Conservation (phyloP, 2,113 vertebrate species). For the Lasiurus borealis region DNA sequence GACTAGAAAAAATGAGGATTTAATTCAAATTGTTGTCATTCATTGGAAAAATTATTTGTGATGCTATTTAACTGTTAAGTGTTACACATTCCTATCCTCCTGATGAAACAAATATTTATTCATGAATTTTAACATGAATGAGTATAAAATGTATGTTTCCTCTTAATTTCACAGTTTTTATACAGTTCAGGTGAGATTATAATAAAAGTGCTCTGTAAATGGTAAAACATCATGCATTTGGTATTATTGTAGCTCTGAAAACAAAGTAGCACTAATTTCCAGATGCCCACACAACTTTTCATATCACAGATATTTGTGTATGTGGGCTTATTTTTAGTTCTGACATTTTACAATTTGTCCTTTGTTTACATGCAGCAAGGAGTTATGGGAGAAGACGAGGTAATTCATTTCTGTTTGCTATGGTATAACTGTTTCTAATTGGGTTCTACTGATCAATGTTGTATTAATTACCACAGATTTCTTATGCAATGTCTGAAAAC, state of each 20-base stretch:
- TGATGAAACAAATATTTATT: conserved; percentile 41
- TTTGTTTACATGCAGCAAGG: conserved; percentile 99
- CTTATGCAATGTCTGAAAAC: conserved; percentile 76
- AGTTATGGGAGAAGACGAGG: conserved; percentile 99
- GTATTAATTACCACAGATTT: conserved; percentile 81
- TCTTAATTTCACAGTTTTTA: conserved; percentile 8
- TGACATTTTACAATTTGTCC: conserved; percentile 91
- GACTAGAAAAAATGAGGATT: conserved; percentile 50
- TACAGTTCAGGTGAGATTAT: background rate
- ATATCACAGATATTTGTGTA: conserved; percentile 79
- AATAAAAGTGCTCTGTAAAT: conserved; percentile 38
- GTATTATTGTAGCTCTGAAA: conserved; percentile 35
- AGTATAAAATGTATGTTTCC: conserved; percentile 6
- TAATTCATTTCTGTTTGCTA: conserved; percentile 92
- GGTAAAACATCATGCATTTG: background rate
- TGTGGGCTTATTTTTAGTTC: conserved; percentile 84
- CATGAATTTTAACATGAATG: conserved; percentile 27
- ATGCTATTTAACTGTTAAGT: conserved; percentile 28
- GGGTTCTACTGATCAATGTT: conserved; percentile 83
- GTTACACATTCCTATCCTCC: background rate
- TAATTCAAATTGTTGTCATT: conserved; percentile 38
- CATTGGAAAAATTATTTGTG: conserved; percentile 49
- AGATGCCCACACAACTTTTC: conserved; percentile 82
- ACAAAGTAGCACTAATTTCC: conserved; percentile 53
- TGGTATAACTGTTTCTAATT: conserved; percentile 85